Evolutionary conservation across 2,888 invertebrate species (phyloP), one percentile per base, ranked within the genome.

Genomic region (Dryobota labecula): DNA sequence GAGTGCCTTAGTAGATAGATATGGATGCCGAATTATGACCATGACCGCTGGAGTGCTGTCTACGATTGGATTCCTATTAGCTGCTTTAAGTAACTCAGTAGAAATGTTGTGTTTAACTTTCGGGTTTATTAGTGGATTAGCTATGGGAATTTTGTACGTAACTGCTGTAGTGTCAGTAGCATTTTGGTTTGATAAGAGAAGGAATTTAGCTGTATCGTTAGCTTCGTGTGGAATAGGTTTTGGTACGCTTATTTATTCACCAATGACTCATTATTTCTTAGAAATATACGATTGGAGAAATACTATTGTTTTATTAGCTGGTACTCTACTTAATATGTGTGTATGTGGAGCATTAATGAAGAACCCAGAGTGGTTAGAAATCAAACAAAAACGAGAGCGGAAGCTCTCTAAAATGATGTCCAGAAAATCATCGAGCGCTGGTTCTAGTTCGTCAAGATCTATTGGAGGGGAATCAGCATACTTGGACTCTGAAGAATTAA

Each of bases 81-180:
- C 98, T 64, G 96, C 97, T 63, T 89, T 97, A 61, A 97, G 97
- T 84, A 96, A 97, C 82, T 97, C 97, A 30, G 97, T 99, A 51
- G 97, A 97, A 90, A 96, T 97, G 93, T 96, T 98, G 87, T 98
- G 97, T 92, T 88, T 98, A 79, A 98, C 98, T 0, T 98, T 98
- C 88, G 98, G 98, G 7, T 96, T 98, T 8, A 95, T 98, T 58
- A 97, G 98, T 58, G 98, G 98, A 0, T 90, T 98, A 68, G 98
- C 98, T 0, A 96, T 99, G 92, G 98, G 98, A 20, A 94, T 98
- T 73, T 97, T 98, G 84, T 98, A 98, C 90, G 98, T 98, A 30
- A 98, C 98, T 2, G 98, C 98, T 9, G 98, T 99, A 5, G 98
- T 99, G 0, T 98, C 98, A 54, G 98, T 99, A 54, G 98, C 99